Evolutionary conservation across 2,113 vertebrate species (phyloP), one percentile per base, ranked within the genome.

Genomic region (Cisticola juncidis): DNA sequence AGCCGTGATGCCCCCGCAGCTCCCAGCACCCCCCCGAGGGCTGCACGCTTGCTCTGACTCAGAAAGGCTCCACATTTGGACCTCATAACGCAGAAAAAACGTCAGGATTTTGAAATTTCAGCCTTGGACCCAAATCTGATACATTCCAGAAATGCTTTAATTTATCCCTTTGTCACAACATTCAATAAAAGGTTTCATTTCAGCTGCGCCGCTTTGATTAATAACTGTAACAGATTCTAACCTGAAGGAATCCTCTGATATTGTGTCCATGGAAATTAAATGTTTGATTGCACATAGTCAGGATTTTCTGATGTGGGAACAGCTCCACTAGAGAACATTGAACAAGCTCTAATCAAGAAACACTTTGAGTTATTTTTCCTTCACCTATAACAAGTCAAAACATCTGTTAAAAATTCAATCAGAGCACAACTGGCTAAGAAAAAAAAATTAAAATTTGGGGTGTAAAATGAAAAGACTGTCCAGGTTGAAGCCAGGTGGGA

Each of bases 61-160:
- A 71, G 77, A 66, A 50, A 36, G 0, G 65, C 48, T 93, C 73
- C 48, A 74, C 95, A 94, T 97, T 97, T 97, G 95, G 93, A 79
- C 84, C 45, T 93, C 92, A 87, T 95, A 78, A 94, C 0, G 5
- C 47, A 44, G 87, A 84, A 84, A 74, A 78, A 94, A 94, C 8
- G 5, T 62, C 73, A 56, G 87, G 93, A 81, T 91, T 94, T 95
- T n/a, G 84, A 89, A 94, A 87, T 87, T 81, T 79, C 90, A 36
- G 69, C 68, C 93, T 95, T 95, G 96, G 92, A 92, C 88, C 68
- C 70, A 14, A 97, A 94, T 96, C 95, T 94, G 93, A 95, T 91
- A 29, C 95, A 95, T 97, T 96, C 96, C 96, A 72, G 42, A 81
- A 91, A 95, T 95, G 92, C 81, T 93, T 96, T 79, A 87, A 79